Evolutionary conservation across 2,113 vertebrate species (phyloP).

Genomic region (Atherinomorus stipes): DNA sequence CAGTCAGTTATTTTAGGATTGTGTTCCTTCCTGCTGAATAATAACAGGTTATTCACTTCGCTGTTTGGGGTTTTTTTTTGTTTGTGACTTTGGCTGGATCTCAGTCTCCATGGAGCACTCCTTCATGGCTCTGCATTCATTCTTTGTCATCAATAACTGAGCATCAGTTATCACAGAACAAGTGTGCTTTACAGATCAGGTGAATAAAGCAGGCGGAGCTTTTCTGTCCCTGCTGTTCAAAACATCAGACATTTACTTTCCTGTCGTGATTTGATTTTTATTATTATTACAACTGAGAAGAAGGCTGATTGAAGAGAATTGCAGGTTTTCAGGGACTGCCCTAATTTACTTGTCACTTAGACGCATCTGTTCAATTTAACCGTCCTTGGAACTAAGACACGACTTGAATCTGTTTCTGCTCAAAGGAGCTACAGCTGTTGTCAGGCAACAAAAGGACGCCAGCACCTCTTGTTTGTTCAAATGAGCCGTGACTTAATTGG

Average conservation of each 20-base stretch:
- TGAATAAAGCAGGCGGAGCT: too few species aligned
- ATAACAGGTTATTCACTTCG: neutral
- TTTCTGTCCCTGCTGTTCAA: too few species aligned
- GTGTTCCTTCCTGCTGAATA: neutral
- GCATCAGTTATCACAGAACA: neutral
- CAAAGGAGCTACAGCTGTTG: conserved; percentile 36
- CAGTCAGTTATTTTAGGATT: neutral
- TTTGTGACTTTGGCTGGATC: neutral
- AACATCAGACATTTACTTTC: too few species aligned
- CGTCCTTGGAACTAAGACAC: conserved; percentile 39
- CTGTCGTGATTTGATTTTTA: too few species aligned
- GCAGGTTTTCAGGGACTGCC: too few species aligned
- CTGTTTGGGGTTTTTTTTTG: too few species aligned
- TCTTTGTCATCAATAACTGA: too few species aligned
- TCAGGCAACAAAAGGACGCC: conserved; percentile 44
- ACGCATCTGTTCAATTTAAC: conserved; percentile 6
- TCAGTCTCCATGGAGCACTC: too few species aligned
- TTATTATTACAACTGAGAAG: too few species aligned
- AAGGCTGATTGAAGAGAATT: too few species aligned
- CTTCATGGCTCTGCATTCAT: neutral
- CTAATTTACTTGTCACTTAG: too few species aligned
- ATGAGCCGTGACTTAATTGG: neutral
- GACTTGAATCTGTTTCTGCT: conserved; percentile 9
- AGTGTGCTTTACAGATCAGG: too few species aligned
- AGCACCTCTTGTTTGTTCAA: conserved; percentile 12